Conservation (phyloP, 2,797 vertebrate species). For the Dallia pectoralis region DNA sequence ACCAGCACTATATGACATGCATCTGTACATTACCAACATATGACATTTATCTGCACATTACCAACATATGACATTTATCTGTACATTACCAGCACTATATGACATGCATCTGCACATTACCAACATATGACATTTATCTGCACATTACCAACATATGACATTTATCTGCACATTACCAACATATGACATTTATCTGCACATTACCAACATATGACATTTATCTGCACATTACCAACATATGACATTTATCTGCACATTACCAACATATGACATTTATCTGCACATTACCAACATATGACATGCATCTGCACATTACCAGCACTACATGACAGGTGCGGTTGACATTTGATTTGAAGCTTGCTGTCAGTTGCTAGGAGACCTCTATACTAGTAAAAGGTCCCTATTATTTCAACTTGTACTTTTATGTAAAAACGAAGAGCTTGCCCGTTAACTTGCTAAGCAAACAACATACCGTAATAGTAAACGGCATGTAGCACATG, state of each 20-base stretch:
- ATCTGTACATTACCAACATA: neutral
- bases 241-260: neutral
- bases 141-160: neutral
- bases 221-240: neutral
- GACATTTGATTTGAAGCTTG: constrained; percentile 14
- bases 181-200: neutral
- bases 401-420: neutral
- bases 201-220: neutral
- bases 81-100: neutral
- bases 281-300: neutral
- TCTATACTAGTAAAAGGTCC: neutral
- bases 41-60: neutral
- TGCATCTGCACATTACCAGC: neutral
- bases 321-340: constrained; percentile 3
- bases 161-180: neutral
- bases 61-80: neutral
- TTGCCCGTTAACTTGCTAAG: neutral
- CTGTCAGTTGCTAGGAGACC: neutral
- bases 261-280: neutral
- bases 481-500: neutral
- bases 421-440: neutral
- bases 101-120: neutral
- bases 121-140: neutral
- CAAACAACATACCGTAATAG: neutral
- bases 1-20: neutral